Evolutionary conservation across 1,140 invertebrate species (phyloP).

Genomic region (Drosophila kohkoa): DNA sequence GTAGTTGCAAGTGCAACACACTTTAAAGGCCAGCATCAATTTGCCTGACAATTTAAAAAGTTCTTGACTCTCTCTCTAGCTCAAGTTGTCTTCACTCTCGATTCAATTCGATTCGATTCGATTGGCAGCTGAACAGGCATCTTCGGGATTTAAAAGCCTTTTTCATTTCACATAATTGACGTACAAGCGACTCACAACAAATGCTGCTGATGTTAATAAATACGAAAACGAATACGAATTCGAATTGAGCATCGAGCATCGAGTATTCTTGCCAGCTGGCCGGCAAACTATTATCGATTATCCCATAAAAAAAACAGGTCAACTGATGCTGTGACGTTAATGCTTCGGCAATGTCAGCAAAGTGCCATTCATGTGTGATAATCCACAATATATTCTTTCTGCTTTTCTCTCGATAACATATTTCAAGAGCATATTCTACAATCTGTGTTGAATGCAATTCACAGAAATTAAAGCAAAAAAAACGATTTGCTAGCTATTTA

Average conservation of each 20-base stretch:
- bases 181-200: not conserved
- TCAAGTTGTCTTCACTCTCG: not conserved
- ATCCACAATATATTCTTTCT: too few relatives aligned
- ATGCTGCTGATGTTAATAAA: not conserved
- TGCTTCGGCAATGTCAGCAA: too few relatives aligned
- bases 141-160: not conserved
- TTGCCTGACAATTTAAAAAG: not conserved
- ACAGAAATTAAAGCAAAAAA: too few relatives aligned
- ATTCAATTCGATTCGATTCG: not conserved
- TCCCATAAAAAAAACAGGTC: not conserved
- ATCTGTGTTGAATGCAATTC: too few relatives aligned
- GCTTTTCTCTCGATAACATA: not conserved
- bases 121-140: not conserved
- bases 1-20: conserved; percentile 1
- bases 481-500: too few relatives aligned
- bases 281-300: not conserved
- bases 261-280: too few relatives aligned
- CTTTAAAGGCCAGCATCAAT: conserved; percentile 2
- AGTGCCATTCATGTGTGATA: too few relatives aligned
- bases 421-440: not conserved
- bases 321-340: not conserved
- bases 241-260: too few relatives aligned
- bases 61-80: not conserved
- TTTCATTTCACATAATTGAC: not conserved
- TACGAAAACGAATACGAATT: too few relatives aligned